phyloP scores from a whole-genome alignment of 2,797 vertebrate genomes.

The Phyllotis vaccarum region DNA sequence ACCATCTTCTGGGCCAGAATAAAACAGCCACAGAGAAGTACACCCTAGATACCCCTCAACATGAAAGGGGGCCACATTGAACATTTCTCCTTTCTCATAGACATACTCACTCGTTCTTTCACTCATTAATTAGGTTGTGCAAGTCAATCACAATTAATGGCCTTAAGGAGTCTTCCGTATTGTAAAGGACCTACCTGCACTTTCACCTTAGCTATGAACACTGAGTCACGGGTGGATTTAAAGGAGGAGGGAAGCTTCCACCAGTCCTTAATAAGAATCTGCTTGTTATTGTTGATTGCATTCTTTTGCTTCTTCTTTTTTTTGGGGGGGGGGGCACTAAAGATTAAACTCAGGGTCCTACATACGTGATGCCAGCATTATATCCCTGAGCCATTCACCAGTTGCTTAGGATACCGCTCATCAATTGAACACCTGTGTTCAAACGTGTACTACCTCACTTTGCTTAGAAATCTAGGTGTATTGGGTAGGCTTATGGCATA shows the following conservation, averaged over 20 bases:
- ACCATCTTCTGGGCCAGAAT: not conserved
- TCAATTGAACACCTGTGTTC: not conserved
- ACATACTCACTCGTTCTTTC: not conserved
- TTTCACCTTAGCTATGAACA: not conserved
- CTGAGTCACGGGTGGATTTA: not conserved
- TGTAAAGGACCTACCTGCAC: not conserved
- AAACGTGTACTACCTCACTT: not conserved
- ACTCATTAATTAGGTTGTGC: not conserved
- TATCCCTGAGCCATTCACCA: not conserved
- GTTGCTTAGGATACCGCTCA: not conserved
- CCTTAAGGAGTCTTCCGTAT: not conserved
- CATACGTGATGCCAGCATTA: too few species aligned
- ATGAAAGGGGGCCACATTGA: not conserved
- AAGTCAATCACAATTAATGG: not conserved
- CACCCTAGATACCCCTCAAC: not conserved
- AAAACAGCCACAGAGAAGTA: not conserved
- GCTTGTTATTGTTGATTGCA: not conserved
- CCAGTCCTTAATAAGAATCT: not conserved
- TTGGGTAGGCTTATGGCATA: not conserved
- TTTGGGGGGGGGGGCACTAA: not conserved
- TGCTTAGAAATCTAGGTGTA: not conserved
- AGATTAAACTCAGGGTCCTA: not conserved
- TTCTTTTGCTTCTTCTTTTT: not conserved
- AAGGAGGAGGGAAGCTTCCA: not conserved
- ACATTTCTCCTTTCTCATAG: not conserved